Evolutionary conservation across 1,140 invertebrate genomes (phyloP).

Genomic region (Aphaenogaster floridana): DNA sequence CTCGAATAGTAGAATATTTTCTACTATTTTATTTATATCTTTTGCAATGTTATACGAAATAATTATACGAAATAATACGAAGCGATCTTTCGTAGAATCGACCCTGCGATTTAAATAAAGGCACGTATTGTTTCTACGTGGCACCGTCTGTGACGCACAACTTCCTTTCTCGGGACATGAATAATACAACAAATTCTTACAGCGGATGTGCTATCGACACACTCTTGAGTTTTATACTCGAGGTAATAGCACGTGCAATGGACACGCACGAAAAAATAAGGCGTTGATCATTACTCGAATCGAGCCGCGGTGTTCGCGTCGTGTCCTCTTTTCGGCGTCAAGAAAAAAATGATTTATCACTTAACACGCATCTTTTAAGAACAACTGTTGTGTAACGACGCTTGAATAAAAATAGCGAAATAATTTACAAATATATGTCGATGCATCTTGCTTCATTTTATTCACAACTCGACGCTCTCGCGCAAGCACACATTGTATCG

Average conservation of each 20-base stretch:
- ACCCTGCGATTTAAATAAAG: background rate
- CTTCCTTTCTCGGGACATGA: conserved; percentile 37
- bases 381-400: background rate
- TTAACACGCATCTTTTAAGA: background rate
- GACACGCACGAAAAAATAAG: background rate
- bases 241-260: background rate
- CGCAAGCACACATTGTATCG: background rate
- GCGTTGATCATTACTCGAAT: too few species aligned
- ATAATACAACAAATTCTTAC: conserved; percentile 28
- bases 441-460: background rate
- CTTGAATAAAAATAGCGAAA: background rate
- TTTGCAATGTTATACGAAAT: background rate
- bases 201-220: background rate
- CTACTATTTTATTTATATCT: background rate
- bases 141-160: conserved; percentile 33
- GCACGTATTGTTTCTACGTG: background rate
- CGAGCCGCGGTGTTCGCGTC: background rate
- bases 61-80: too few species aligned
- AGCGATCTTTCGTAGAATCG: background rate
- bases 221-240: background rate
- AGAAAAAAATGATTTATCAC: background rate
- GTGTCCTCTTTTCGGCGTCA: background rate
- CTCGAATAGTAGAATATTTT: background rate
- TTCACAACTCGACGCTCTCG: background rate
- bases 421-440: background rate